Conservation (phyloP, 2,797 vertebrate genomes). For the Coracias cyanogaster region DNA sequence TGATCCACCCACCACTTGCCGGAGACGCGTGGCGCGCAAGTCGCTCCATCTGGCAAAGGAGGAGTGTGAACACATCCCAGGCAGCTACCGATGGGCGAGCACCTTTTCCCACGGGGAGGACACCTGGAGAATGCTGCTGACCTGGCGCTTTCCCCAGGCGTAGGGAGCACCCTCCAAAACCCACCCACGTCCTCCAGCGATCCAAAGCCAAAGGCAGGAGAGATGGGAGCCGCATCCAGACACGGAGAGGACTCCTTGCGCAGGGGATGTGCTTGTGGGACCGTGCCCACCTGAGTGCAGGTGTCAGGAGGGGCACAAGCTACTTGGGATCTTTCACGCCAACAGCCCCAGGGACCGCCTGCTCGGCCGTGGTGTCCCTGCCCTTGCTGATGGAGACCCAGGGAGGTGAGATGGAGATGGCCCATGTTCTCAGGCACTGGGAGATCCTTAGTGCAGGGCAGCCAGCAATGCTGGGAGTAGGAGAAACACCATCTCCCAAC, state of each 20-base stretch:
- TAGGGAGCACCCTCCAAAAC: neutral
- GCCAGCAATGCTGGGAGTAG: neutral
- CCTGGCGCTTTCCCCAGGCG: neutral
- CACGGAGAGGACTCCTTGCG: rapidly evolving
- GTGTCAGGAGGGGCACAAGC: neutral
- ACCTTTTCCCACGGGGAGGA: neutral
- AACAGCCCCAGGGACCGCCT: neutral
- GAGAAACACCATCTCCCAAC: neutral
- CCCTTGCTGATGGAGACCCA: neutral
- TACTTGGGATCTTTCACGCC: rapidly evolving
- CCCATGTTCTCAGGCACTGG: neutral
- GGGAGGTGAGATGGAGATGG: neutral
- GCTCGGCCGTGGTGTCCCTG: rapidly evolving
- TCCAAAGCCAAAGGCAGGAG: neutral
- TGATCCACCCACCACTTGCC: slow-evolving; percentile 46
- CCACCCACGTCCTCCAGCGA: neutral
- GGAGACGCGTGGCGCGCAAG: neutral
- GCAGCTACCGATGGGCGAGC: neutral
- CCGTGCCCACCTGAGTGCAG: neutral
- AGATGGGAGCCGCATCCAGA: rapidly evolving
- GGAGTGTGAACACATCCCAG: neutral
- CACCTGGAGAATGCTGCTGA: neutral
- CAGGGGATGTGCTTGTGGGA: neutral
- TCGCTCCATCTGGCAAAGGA: slow-evolving; percentile 33
- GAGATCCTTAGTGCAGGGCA: neutral